Conservation (phyloP, 2,797 vertebrate genomes). For the Morelia viridis region DNA sequence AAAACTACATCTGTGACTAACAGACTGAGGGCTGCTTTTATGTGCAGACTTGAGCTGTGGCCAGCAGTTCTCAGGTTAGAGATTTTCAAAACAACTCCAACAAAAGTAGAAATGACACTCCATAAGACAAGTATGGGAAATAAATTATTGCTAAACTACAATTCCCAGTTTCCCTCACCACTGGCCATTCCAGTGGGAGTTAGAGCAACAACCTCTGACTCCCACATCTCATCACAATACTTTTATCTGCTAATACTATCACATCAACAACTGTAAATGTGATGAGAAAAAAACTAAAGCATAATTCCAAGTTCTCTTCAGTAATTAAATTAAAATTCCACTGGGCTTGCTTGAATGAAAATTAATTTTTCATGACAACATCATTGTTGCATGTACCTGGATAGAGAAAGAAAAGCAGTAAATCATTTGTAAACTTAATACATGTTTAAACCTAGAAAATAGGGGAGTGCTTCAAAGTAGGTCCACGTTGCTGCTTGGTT, state of each 20-base stretch:
- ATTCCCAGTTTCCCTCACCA: not conserved
- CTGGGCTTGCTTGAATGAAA: constrained; percentile 58
- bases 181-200: not conserved
- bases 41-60: not conserved
- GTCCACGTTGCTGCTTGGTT: constrained; percentile 31
- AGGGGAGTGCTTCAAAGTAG: constrained; percentile 48
- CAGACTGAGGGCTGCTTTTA: not conserved
- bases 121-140: constrained; percentile 18
- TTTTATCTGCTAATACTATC: constrained; percentile 37
- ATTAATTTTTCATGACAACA: constrained; percentile 65
- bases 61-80: not conserved
- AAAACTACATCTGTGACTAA: not conserved
- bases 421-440: constrained; percentile 63
- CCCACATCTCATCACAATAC: not conserved
- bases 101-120: constrained; percentile 36
- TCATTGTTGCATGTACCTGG: constrained; percentile 58
- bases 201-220: not conserved
- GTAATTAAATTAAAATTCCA: constrained; percentile 67
- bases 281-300: constrained; percentile 25
- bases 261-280: constrained; percentile 48
- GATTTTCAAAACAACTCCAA: constrained; percentile 25
- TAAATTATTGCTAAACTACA: not conserved
- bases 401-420: constrained; percentile 52
- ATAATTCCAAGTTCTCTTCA: constrained; percentile 67
- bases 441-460: constrained; percentile 55